Conservation (phyloP, 2,113 vertebrate genomes). For the Nerophis ophidion region DNA sequence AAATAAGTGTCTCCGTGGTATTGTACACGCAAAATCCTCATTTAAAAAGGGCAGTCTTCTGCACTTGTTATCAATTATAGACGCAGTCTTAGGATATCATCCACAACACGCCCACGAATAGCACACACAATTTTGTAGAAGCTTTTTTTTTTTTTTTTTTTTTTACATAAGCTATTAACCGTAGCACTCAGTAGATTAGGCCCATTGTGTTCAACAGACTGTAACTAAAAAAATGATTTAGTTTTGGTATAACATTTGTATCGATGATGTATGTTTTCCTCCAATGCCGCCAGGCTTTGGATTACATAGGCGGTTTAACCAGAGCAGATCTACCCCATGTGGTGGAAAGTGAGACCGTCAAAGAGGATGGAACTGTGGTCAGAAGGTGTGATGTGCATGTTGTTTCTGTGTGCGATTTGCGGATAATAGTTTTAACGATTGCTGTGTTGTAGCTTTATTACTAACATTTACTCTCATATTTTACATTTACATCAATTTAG, state of each 20-base stretch:
- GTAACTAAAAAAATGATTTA: not conserved
- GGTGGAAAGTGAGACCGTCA: slow-evolving; percentile 79
- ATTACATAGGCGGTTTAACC: slow-evolving; percentile 74
- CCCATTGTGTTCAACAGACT: not conserved
- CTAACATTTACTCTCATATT: not conserved
- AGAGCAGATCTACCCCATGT: slow-evolving; percentile 75
- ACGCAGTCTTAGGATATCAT: no score
- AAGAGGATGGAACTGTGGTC: slow-evolving; percentile 82
- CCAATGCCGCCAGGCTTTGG: slow-evolving; percentile 71
- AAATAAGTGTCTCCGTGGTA: no score
- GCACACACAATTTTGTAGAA: no score
- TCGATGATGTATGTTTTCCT: slow-evolving; percentile 2
- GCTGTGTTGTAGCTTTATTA: not conserved
- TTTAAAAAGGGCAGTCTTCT: no score
- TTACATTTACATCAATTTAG: no score
- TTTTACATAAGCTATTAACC: no score
- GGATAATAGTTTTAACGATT: not conserved
- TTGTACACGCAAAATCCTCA: no score
- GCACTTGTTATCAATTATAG: no score
- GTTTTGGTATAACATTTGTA: not conserved
- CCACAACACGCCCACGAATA: no score
- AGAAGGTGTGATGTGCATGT: slow-evolving; percentile 78
- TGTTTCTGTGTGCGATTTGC: not conserved
- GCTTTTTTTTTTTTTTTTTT: no score
- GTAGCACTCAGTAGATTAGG: no score